Percentiles rank a stretch among this genome's conserved stretches.
phyloP scores from a whole-genome alignment of 1,140 invertebrate genomes.

The Medauroidea extradentata region DNA sequence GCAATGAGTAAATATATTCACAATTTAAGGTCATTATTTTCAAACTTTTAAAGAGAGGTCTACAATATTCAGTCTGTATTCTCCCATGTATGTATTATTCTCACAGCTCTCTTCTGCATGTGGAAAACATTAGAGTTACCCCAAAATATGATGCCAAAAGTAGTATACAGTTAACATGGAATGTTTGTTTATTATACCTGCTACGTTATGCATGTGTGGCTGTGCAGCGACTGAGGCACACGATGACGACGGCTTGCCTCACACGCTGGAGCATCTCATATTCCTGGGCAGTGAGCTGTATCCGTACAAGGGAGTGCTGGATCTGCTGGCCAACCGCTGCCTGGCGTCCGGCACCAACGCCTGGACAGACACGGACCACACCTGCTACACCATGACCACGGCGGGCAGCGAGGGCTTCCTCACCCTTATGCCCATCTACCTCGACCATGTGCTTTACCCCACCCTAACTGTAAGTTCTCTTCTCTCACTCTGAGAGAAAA shows the following conservation, averaged over 20 bases:
- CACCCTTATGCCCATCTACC: slow-evolving; percentile 81
- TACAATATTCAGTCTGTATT: too few relatives aligned
- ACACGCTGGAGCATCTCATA: slow-evolving; percentile 88
- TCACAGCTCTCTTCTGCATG: too few relatives aligned
- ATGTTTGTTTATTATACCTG: slow-evolving; percentile 15
- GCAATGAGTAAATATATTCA: too few relatives aligned
- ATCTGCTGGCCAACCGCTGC: slow-evolving; percentile 83
- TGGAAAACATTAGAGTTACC: too few relatives aligned
- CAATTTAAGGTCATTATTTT: too few relatives aligned
- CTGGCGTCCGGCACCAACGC: slow-evolving; percentile 88
- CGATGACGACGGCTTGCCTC: slow-evolving; percentile 88
- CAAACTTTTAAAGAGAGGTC: too few relatives aligned
- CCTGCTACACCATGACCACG: slow-evolving; percentile 83
- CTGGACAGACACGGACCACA: slow-evolving; percentile 79
- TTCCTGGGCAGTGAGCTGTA: slow-evolving; percentile 88
- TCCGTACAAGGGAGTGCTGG: slow-evolving; percentile 85
- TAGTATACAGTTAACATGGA: too few relatives aligned
- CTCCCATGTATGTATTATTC: too few relatives aligned
- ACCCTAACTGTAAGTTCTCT: slow-evolving; percentile 69
- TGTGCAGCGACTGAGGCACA: slow-evolving; percentile 79
- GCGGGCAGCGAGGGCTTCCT: slow-evolving; percentile 84
- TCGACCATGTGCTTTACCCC: slow-evolving; percentile 87
- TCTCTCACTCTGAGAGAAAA: too few relatives aligned
- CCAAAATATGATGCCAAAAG: too few relatives aligned
- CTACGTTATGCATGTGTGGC: neutral